Conservation (phyloP, 2,113 vertebrate species). For the Caretta caretta region DNA sequence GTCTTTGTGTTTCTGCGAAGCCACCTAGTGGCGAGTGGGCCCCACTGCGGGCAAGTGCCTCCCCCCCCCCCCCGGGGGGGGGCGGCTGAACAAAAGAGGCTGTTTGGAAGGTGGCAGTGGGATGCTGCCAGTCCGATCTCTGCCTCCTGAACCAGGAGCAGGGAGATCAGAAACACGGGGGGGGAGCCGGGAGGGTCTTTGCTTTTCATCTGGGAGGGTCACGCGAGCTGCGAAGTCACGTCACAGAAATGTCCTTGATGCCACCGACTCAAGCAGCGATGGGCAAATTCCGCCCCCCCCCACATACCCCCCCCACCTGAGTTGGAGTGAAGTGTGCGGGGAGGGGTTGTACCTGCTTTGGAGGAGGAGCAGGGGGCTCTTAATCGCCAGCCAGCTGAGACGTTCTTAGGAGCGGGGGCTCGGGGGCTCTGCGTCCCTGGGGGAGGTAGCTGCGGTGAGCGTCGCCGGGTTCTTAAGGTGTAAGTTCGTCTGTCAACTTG, state of each 20-base stretch:
- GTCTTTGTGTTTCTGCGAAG: not conserved
- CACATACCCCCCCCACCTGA: not conserved
- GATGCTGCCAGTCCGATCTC: not conserved
- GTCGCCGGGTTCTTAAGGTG: not conserved
- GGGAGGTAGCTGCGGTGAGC: not conserved
- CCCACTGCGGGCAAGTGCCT: not conserved
- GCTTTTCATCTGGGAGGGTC: not conserved
- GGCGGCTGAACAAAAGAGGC: not conserved
- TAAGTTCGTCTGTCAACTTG: not conserved
- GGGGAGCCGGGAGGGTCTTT: not conserved
- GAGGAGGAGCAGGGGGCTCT: not conserved
- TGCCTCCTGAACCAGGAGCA: not conserved
- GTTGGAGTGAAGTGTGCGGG: not conserved
- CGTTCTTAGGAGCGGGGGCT: not conserved
- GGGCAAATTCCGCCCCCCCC: not conserved
- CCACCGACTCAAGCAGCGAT: not conserved
- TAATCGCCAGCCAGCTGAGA: not conserved
- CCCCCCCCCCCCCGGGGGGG: not conserved
- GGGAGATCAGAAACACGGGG: not conserved
- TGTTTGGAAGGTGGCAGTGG: not conserved
- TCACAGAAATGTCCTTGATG: not conserved
- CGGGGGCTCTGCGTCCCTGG: not conserved
- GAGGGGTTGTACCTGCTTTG: not conserved
- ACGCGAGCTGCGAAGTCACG: not conserved
- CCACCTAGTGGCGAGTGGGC: not conserved